Base-by-base conservation (phyloP, 2,113 vertebrate genomes). In the Aphelocoma coerulescens region DNA sequence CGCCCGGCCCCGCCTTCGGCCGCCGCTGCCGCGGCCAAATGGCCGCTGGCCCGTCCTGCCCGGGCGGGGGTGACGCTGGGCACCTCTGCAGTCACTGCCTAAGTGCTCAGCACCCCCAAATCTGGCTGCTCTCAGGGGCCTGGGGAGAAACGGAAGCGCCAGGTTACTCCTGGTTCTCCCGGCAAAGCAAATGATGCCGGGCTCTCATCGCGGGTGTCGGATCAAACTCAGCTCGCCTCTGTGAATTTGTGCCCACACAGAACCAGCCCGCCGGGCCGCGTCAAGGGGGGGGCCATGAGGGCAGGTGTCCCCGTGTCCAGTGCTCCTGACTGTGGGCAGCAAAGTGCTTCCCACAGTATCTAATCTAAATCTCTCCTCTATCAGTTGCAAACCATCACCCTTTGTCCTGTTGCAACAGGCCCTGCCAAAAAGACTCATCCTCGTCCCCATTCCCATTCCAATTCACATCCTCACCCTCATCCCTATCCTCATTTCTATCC, bases 231-330 rank as follows among this genome's bases (percentile, higher is more conserved):
- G 27, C 59, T 71, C 39, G 8, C 7, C 35, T 37, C 32, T 7
- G 35, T 13, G 35, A 32, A 19, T 37, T 13, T 15, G 23, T 28
- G 63, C 20, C 3, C 4, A 2, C 4, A 21, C 18, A 20, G 57
- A 52, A 10, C 9, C 46, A 46, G 52, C 46, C n/a, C 0, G 0
- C 7, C 0, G 2, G 69, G 59, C 41, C 1, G 8, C 41, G 9
- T 21, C 32, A 3, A 1, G 19, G 9, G 2, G 2, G 7, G 8
- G 7, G 3, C 17, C 12, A 7, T 0, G 19, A 1, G 4, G 41
- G 52, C 15, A 41, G 18, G 13, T 1, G 3, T 13, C 39, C 1
- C 1, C 12, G 33, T 6, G 8, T 16, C 58, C 1, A 3, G 30
- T 2, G 0, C 10, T 48, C 52, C 62, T 5, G 3, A 4, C 9